phyloP scores from a whole-genome alignment of 2,113 vertebrate species.

The Actenoides hombroni region DNA sequence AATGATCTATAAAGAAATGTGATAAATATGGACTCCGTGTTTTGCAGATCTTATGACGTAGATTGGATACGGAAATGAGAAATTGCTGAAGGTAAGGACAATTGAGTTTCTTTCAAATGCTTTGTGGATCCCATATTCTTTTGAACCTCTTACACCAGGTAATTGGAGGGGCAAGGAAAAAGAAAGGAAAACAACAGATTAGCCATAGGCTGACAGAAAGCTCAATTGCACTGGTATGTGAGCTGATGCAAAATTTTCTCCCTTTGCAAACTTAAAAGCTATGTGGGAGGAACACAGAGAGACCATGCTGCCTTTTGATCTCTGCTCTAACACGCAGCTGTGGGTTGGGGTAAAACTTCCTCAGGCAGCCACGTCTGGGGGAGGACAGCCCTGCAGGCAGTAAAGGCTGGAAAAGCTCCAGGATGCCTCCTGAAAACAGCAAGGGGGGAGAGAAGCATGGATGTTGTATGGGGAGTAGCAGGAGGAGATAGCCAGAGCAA shows the following conservation, averaged over 20 bases:
- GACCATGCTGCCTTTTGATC: background rate
- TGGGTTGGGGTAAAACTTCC: background rate
- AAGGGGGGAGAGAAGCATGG: background rate
- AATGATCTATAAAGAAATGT: background rate
- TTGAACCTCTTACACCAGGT: background rate
- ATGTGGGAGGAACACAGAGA: background rate
- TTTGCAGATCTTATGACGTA: background rate
- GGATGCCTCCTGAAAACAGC: background rate
- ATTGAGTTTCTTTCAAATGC: background rate
- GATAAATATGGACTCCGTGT: background rate
- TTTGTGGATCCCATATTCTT: background rate
- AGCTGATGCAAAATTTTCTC: background rate
- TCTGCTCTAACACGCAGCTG: background rate
- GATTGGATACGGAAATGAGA: background rate
- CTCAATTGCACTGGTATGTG: background rate
- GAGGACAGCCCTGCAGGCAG: background rate
- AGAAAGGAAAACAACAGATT: background rate
- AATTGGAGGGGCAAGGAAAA: background rate
- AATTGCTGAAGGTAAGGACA: background rate
- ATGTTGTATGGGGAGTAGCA: background rate
- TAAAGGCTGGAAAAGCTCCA: background rate
- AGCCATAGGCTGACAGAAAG: background rate
- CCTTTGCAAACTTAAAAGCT: background rate
- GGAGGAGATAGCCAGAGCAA: background rate
- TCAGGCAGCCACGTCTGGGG: fast-evolving